Percentiles rank a stretch among this genome's conserved stretches.
phyloP scores from a whole-genome alignment of 2,797 vertebrate species.

The Champsocephalus esox region DNA sequence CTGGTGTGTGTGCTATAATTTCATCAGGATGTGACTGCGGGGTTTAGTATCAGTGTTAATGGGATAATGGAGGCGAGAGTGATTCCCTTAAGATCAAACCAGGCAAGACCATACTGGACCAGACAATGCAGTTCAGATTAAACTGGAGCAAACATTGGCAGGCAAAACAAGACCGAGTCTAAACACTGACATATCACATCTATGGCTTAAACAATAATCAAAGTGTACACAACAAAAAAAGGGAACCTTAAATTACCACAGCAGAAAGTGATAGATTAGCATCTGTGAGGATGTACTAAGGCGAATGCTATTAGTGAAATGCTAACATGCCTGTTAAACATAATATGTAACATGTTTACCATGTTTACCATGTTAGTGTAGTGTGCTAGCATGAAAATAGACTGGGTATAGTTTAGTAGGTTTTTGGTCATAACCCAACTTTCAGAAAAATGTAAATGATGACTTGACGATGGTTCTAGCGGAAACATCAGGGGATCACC shows the following conservation, averaged over 20 bases:
- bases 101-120: constrained; percentile 26
- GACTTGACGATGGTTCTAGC: fast-evolving
- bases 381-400: too few species aligned
- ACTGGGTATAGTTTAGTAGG: too few species aligned
- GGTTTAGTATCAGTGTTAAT: constrained; percentile 64
- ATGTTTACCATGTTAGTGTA: too few species aligned
- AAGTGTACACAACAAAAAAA: neutral
- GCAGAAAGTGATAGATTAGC: neutral
- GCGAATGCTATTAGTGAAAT: too few species aligned
- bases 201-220: neutral
- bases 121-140: constrained; percentile 25
- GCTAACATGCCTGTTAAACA: too few species aligned
- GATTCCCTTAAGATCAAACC: constrained; percentile 47
- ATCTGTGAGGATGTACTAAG: neutral
- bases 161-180: neutral
- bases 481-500: neutral
- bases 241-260: neutral
- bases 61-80: constrained; percentile 48
- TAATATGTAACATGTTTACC: too few species aligned
- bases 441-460: neutral
- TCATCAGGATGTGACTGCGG: constrained; percentile 52
- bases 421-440: neutral
- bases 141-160: constrained; percentile 22
- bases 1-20: constrained; percentile 54
- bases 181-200: neutral